Percentiles rank a stretch among this genome's conserved stretches.
These are phyloP conservation scores for Zygogramma bicolorata DNA, from an alignment of 2,888 invertebrate species.

Conservation along the genomic window DNA sequence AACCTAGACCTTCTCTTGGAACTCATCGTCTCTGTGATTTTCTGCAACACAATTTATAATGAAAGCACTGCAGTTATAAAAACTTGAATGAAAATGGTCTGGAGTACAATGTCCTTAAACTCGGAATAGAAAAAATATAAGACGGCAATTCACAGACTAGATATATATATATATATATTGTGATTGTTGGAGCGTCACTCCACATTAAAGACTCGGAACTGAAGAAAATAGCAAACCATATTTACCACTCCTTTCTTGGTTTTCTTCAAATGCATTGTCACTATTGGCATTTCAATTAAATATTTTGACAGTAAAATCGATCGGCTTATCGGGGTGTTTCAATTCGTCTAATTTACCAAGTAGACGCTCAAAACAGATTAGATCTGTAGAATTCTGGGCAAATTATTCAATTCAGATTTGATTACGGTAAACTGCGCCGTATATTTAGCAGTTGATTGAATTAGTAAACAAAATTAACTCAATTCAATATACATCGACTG, in stretches of 20 bases:
- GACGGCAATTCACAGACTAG: too few relatives aligned
- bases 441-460: too few relatives aligned
- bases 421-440: too few relatives aligned
- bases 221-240: neutral
- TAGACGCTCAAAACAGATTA: neutral
- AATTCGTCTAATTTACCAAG: neutral
- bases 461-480: too few relatives aligned
- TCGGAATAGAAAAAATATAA: too few relatives aligned
- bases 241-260: neutral
- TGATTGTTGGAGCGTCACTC: too few relatives aligned
- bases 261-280: neutral
- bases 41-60: constrained; percentile 58
- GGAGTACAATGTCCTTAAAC: neutral
- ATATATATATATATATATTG: too few relatives aligned
- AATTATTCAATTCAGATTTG: too few relatives aligned
- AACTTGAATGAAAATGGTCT: neutral
- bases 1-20: constrained; percentile 63
- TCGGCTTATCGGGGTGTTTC: neutral
- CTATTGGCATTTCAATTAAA: neutral
- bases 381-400: neutral
- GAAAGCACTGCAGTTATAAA: neutral
- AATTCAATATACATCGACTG: too few relatives aligned
- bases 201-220: too few relatives aligned
- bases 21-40: constrained; percentile 67
- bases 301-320: neutral